Evolutionary conservation across 2,888 invertebrate genomes (phyloP), one percentile per base, ranked within the genome.

Genomic region (Drosophila borealis): DNA sequence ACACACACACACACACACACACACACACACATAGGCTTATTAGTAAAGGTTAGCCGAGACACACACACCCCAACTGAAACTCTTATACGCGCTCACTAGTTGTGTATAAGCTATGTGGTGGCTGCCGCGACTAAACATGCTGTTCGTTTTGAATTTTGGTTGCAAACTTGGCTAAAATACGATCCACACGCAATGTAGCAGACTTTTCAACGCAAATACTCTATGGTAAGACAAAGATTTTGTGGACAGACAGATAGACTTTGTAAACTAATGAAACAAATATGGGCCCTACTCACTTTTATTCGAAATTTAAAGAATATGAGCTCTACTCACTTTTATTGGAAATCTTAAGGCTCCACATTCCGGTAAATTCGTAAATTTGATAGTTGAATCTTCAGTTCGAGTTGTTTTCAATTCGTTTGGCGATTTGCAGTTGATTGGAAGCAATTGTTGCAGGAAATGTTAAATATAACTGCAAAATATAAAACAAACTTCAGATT

Each of bases 361-460:
- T 75, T 39, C 54, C 69, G 33, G 39, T 25, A 53, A 13, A 33
- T 41, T 41, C 53, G 51, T 45, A 53, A 41, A 14, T 63, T 62
- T 76, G 59, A 76, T 44, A 65, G 70, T 71, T 59, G n/a, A 46
- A 63, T 73, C 51, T 60, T 48, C 51, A 21, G 75, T 60, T 45
- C 57, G 37, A 51, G 39, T 44, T 36, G 17, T 56, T 59, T 17
- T 25, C 42, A 50, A 21, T 57, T 34, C 11, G 5, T 53, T 81
- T 87, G 78, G 78, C 84, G 71, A 77, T 68, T 64, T 54, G 41
- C 19, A 37, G 29, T 53, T 46, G 29, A 33, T 39, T 81, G 89
- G 83, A 83, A 88, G 83, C 87, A 80, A 62, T 70, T 39, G 68
- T 77, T 77, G 66, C 71, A 57, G 65, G 66, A 64, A 42, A 63